phyloP scores from a whole-genome alignment of 2,888 invertebrate species.

The Nebria salina region DNA sequence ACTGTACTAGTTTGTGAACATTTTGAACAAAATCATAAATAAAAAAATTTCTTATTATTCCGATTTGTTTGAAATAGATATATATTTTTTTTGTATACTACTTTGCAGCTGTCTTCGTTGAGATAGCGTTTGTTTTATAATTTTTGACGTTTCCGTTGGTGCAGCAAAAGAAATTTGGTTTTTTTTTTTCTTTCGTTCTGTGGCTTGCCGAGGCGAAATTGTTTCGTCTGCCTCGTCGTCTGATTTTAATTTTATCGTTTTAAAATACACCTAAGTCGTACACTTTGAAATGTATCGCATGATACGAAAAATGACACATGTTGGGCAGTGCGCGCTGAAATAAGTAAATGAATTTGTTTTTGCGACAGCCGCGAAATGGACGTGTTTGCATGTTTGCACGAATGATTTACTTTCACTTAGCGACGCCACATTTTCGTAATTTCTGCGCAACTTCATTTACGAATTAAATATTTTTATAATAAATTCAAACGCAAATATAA shows the following conservation, averaged over 20 bases:
- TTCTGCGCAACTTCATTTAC: background rate
- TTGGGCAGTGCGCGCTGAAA: background rate
- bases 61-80: background rate
- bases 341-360: slow-evolving; percentile 25
- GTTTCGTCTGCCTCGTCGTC: slow-evolving; percentile 40
- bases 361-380: slow-evolving; percentile 14
- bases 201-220: slow-evolving; percentile 29
- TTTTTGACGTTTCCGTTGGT: slow-evolving; percentile 44
- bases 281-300: background rate
- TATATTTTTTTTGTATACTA: background rate
- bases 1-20: no score
- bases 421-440: slow-evolving; percentile 38
- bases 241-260: slow-evolving; percentile 45
- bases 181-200: slow-evolving; percentile 31
- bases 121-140: slow-evolving; percentile 46
- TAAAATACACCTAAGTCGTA: slow-evolving; percentile 17
- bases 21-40: no score
- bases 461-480: background rate
- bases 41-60: no score
- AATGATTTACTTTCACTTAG: slow-evolving; percentile 44
- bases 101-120: slow-evolving; percentile 39
- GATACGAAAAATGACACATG: background rate
- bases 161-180: slow-evolving; percentile 35
- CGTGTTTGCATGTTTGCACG: slow-evolving; percentile 26
- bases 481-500: no score